These are phyloP conservation scores for Cardiocondyla obscurior DNA, from an alignment of 1,140 invertebrate genomes.

Conservation along the genomic window DNA sequence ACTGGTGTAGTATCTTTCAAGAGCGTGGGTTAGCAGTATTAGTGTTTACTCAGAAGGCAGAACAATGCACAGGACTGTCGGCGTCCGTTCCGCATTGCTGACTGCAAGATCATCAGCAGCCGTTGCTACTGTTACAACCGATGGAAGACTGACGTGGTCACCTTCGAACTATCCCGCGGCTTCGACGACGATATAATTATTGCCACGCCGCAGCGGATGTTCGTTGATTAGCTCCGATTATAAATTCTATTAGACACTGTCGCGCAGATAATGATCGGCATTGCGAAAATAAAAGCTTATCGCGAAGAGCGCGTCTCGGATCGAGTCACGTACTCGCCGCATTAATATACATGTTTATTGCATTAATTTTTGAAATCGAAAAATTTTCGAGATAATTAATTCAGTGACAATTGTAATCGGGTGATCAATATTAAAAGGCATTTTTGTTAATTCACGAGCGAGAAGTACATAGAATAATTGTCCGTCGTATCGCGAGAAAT, in stretches of 20 bases:
- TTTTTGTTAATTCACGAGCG: background rate
- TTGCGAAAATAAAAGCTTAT: constrained; percentile 10
- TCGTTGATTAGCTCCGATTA: background rate
- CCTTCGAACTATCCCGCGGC: constrained; percentile 42
- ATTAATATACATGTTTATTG: background rate
- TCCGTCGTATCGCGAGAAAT: background rate
- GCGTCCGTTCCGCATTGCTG: constrained; percentile 77
- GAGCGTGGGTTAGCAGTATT: constrained; percentile 77
- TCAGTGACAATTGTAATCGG: background rate
- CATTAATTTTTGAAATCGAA: background rate
- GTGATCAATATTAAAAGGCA: background rate
- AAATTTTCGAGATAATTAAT: constrained; percentile 4
- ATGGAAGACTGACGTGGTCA: constrained; percentile 46
- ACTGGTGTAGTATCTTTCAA: constrained; percentile 79
- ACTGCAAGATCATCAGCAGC: constrained; percentile 76
- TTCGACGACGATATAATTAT: constrained; percentile 12
- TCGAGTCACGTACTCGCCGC: background rate
- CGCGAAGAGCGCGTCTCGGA: background rate
- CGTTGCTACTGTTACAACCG: constrained; percentile 68
- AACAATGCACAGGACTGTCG: constrained; percentile 78
- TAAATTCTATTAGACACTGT: background rate
- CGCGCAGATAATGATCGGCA: background rate
- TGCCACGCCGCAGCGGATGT: background rate
- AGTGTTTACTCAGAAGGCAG: constrained; percentile 77
- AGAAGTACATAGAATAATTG: background rate